Evolutionary conservation across 2,888 invertebrate species (phyloP), one percentile per base, ranked within the genome.

Genomic region (Ormia ochracea): DNA sequence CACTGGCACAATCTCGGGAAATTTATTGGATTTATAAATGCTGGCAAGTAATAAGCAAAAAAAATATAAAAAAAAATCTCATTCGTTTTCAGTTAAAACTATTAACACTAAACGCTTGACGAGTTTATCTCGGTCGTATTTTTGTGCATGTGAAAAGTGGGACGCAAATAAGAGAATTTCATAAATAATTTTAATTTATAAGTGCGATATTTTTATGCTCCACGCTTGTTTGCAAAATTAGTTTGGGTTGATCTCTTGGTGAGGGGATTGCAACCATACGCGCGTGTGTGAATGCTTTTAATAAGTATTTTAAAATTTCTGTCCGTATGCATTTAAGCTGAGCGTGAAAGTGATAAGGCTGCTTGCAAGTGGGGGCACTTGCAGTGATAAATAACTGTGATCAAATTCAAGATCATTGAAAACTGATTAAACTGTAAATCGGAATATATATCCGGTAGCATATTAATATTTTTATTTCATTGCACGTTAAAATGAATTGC

Each of bases 241-340:
- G 28, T 38, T 45, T 43, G 54, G 9, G 17, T 12, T 36, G 19
- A 23, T 63, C 19, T 4, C 10, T 23, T 33, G 36, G 54, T 19
- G 21, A 63, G 38, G 28, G 14, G 21, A 33, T 43, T 59, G 72
- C 61, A 45, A 43, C 23, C 58, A 66, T 45, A 33, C 74, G 58
- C 66, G 75, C 58, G 63, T 72, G 75, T 59, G 75, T 70, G 59
- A 66, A 63, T 59, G 50, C 70, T 74, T 74, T 78, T 63, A 80
- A 76, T 76, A 54, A 72, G 72, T 76, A 72, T 80, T 59, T 52
- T 43, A 50, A 26, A 26, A 33, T 68, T 54, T n/a, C 41, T n/a
- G 43, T 23, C n/a, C 14, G 6, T 36, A 33, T 21, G 21, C n/a
- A 3, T 4, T 41, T 14, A 1, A 19, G n/a, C 19, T 61, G 28